These are phyloP conservation scores for Lerista edwardsae DNA, from an alignment of 2,797 vertebrate species.

Conservation along the genomic window DNA sequence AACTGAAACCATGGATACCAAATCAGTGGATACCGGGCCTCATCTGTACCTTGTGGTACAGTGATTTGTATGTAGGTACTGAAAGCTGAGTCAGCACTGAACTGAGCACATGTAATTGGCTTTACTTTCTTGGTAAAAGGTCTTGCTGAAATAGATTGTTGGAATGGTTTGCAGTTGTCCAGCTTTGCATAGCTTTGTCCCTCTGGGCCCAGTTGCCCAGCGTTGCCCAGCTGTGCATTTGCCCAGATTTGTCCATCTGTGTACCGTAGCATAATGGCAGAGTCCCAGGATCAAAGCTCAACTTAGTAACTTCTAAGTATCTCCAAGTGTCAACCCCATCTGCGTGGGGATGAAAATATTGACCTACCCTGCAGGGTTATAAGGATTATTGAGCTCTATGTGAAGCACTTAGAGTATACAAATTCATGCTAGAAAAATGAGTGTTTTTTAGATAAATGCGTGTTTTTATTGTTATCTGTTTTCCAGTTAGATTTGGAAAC, in stretches of 20 bases:
- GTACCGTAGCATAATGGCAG: background rate
- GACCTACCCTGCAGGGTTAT: background rate
- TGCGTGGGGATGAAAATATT: background rate
- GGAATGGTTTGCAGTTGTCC: background rate
- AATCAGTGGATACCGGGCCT: no score
- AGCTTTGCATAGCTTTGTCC: background rate
- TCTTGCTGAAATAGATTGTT: no score
- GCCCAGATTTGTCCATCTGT: no score
- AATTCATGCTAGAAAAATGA: no score
- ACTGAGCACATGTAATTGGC: background rate
- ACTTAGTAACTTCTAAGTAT: no score
- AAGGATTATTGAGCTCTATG: background rate
- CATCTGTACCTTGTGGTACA: no score
- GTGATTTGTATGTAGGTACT: background rate
- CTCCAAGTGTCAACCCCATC: no score
- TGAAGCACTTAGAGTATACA: background rate
- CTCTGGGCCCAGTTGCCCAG: no score
- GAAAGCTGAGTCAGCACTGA: background rate
- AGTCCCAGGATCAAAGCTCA: background rate
- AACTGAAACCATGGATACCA: no score
- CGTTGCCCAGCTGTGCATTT: background rate
- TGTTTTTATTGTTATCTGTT: background rate
- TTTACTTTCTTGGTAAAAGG: background rate
- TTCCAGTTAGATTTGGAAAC: background rate
- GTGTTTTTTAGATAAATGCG: background rate